A percentile compares a stretch with the other conserved stretches of the same genome.
Conservation (phyloP, 2,888 invertebrate species). For the Barypeithes pellucidus region DNA sequence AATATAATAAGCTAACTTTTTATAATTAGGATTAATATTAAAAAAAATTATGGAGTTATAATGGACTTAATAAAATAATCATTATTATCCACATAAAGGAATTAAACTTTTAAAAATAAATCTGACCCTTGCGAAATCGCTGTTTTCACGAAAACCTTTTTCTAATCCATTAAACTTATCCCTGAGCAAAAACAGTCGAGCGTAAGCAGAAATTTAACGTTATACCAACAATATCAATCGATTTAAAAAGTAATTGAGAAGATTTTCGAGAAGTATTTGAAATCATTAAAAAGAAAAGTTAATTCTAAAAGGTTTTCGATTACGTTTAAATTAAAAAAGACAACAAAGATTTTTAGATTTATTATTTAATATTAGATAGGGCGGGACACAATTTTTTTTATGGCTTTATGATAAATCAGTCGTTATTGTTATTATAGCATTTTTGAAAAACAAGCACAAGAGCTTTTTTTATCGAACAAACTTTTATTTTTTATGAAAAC, state of each 20-base stretch:
- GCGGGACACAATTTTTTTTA: too few relatives aligned
- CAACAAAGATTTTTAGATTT: background rate
- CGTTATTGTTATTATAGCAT: too few relatives aligned
- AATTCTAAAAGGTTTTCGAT: background rate
- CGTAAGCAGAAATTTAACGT: constrained; percentile 27
- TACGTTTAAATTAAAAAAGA: background rate
- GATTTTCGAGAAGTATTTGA: constrained; percentile 54
- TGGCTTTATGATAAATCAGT: too few relatives aligned
- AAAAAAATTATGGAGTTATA: too few relatives aligned
- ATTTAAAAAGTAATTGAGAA: constrained; percentile 57
- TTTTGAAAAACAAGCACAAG: too few relatives aligned
- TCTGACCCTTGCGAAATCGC: constrained; percentile 8
- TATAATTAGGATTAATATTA: too few relatives aligned
- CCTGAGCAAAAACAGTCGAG: constrained; percentile 23
- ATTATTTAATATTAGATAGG: background rate
- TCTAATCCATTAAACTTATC: constrained; percentile 26
- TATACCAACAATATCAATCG: constrained; percentile 28
- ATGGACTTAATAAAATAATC: too few relatives aligned
- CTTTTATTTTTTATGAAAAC: too few relatives aligned
- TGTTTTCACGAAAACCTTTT: constrained; percentile 22
- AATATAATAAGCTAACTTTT: too few relatives aligned
- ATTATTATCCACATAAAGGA: constrained; percentile 11
- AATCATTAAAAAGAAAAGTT: constrained; percentile 15
- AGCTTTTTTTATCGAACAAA: too few relatives aligned
- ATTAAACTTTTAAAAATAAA: constrained; percentile 14